Percentiles rank a stretch among this genome's conserved stretches.
phyloP scores from a whole-genome alignment of 23 tunicate species.

The Diplosoma virens region DNA sequence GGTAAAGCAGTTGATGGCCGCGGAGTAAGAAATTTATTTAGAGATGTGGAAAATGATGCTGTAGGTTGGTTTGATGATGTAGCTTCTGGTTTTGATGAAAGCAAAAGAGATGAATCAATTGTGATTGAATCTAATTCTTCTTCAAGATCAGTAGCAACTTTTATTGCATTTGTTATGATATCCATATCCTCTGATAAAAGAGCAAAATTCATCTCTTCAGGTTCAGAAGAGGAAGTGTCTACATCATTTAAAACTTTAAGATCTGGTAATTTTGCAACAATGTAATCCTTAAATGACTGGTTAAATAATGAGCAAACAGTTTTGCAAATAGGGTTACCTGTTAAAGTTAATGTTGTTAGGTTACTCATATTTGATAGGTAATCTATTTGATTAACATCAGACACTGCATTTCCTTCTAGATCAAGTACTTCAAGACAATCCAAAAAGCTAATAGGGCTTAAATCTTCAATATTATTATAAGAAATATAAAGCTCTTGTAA shows the following conservation, averaged over 20 bases:
- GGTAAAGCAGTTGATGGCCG: conserved; percentile 51
- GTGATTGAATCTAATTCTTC: neutral
- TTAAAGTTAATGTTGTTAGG: conserved; percentile 56
- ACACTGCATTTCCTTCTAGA: conserved; percentile 71
- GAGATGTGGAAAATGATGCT: conserved; percentile 7
- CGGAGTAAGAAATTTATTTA: neutral
- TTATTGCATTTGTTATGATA: conserved; percentile 73
- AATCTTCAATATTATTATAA: conserved; percentile 74
- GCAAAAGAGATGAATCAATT: neutral
- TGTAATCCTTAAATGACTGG: conserved; percentile 49
- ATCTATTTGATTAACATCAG: conserved; percentile 79
- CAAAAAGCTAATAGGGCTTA: conserved; percentile 74
- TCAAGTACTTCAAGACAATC: conserved; percentile 83
- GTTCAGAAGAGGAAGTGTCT: neutral
- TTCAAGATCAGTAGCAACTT: conserved; percentile 50
- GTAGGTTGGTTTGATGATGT: neutral
- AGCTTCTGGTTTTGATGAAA: neutral
- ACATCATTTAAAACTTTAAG: conserved; percentile 61
- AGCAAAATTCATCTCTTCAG: conserved; percentile 22
- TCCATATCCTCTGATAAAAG: conserved; percentile 76
- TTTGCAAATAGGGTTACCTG: conserved; percentile 68
- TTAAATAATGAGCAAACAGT: neutral
- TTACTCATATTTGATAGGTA: conserved; percentile 56
- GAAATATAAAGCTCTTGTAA: conserved; percentile 79
- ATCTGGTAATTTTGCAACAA: conserved; percentile 48